Evolutionary conservation across 1,140 invertebrate species (phyloP).

Genomic region (Eufriesea mexicana): DNA sequence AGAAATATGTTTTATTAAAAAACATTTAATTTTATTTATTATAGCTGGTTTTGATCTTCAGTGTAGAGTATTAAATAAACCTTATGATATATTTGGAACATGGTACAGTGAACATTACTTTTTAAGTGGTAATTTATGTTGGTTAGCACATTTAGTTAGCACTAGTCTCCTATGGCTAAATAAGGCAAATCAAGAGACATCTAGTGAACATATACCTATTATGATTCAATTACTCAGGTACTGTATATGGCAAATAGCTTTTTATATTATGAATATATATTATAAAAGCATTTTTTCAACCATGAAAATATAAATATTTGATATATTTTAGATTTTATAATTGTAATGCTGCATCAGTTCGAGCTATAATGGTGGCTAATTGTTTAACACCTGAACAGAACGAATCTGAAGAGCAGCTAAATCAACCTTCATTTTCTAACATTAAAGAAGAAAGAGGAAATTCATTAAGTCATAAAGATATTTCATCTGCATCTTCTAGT

Average conservation of each 20-base stretch:
- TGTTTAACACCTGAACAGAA: slow-evolving; percentile 82
- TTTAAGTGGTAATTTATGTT: slow-evolving; percentile 90
- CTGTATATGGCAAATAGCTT: neutral
- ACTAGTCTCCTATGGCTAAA: slow-evolving; percentile 92
- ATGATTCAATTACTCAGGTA: slow-evolving; percentile 89
- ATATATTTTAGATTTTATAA: slow-evolving; percentile 88
- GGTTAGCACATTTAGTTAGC: slow-evolving; percentile 91
- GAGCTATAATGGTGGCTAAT: slow-evolving; percentile 89
- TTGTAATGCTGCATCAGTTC: slow-evolving; percentile 90
- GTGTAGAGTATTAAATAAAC: slow-evolving; percentile 92
- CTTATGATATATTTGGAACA: slow-evolving; percentile 94
- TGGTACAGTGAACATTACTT: slow-evolving; percentile 94
- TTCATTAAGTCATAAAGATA: slow-evolving; percentile 83
- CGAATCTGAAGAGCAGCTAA: slow-evolving; percentile 70
- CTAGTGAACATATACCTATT: slow-evolving; percentile 91
- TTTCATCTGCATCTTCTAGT: slow-evolving; percentile 70
- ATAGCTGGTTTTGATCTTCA: slow-evolving; percentile 88
- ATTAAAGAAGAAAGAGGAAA: slow-evolving; percentile 81
- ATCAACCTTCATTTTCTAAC: slow-evolving; percentile 71
- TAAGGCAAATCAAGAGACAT: slow-evolving; percentile 91
- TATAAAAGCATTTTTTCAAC: too few species aligned
- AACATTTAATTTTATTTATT: slow-evolving; percentile 42
- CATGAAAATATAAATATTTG: slow-evolving; percentile 13
- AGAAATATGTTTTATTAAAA: neutral
- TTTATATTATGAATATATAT: neutral